A percentile compares a stretch with the other conserved stretches of the same genome.
These are phyloP conservation scores for Catostylus mosaicus DNA, from an alignment of 30 jellyfish, hydroid and myxozoan species.

Conservation along the genomic window DNA sequence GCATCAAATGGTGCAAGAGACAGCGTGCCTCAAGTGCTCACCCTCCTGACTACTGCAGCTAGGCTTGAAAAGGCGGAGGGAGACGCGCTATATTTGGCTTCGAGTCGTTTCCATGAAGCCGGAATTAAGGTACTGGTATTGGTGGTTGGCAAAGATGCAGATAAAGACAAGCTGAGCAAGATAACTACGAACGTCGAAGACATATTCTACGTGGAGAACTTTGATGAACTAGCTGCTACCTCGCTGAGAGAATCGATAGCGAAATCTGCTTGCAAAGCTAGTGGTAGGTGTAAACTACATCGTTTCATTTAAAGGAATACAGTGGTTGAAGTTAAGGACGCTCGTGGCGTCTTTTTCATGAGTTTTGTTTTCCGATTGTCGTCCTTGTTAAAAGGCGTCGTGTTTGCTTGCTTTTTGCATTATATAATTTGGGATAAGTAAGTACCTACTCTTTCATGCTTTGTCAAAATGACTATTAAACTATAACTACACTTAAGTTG, in stretches of 20 bases:
- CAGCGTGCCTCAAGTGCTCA: slow-evolving; percentile 50
- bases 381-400: no score
- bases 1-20: slow-evolving; percentile 52
- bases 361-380: no score
- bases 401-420: no score
- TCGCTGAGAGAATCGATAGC: slow-evolving; percentile 9
- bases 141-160: slow-evolving; percentile 35
- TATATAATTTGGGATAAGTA: no score
- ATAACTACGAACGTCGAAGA: slow-evolving; percentile 5
- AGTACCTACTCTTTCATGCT: no score
- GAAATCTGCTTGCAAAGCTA: slow-evolving; percentile 23
- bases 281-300: slow-evolving; percentile 57
- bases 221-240: slow-evolving; percentile 16
- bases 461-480: no score
- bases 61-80: slow-evolving; percentile 14
- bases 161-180: background rate
- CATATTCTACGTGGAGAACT: slow-evolving; percentile 21
- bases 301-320: no score
- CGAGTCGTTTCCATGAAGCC: slow-evolving; percentile 32
- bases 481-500: no score
- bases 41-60: slow-evolving; percentile 46
- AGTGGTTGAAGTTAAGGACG: no score
- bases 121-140: slow-evolving; percentile 44
- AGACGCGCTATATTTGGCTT: slow-evolving; percentile 19
- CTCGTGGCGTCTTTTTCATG: no score